Conservation (phyloP, 1,140 invertebrate genomes). For the Philotrypesis tridentata region DNA sequence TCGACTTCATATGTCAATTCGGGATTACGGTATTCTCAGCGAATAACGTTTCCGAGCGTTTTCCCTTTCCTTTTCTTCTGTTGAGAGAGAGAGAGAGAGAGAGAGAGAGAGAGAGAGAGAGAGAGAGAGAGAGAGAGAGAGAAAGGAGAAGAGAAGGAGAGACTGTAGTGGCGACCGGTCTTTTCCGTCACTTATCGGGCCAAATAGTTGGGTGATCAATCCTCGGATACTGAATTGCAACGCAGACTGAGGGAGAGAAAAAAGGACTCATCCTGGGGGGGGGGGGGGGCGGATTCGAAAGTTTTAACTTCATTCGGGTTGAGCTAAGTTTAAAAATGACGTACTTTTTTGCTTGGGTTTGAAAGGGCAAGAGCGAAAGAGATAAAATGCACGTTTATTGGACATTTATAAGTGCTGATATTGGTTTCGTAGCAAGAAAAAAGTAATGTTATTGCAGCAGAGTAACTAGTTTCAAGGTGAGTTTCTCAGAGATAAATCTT, state of each 20-base stretch:
- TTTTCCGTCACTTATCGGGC: background rate
- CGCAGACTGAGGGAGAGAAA: background rate
- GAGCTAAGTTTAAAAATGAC: background rate
- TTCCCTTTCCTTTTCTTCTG: background rate
- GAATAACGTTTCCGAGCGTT: background rate
- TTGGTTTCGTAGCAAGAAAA: no score
- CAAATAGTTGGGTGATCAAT: background rate
- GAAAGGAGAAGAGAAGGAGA: background rate
- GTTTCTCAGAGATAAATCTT: no score
- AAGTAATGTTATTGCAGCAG: no score
- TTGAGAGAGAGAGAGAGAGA: background rate
- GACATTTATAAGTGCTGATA: background rate
- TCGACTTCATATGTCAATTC: background rate
- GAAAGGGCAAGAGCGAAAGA: background rate
- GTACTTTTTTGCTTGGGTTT: background rate
- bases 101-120: background rate
- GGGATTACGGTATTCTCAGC: background rate
- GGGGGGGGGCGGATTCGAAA: background rate
- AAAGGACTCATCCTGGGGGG: no score
- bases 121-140: background rate
- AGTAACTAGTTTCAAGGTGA: no score
- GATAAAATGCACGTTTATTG: background rate
- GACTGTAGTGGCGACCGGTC: background rate
- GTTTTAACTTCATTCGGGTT: background rate
- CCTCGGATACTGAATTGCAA: background rate